These are phyloP conservation scores for Jacana jacana DNA, from an alignment of 2,113 vertebrate genomes.

Conservation along the genomic window DNA sequence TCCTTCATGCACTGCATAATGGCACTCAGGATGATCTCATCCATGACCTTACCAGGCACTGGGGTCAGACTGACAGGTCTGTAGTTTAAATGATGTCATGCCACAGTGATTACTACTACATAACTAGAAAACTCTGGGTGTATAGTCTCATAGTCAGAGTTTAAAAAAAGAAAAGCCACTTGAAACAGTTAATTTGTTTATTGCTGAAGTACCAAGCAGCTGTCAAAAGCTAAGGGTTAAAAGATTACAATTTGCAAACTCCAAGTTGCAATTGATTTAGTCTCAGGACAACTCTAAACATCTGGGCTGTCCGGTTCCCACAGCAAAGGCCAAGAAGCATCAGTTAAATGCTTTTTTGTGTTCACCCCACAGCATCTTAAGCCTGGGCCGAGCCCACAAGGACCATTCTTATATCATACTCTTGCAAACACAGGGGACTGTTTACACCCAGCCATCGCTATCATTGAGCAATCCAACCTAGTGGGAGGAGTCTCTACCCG, in stretches of 20 bases:
- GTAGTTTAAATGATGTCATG: not conserved
- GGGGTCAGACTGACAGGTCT: no score
- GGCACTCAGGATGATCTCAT: no score
- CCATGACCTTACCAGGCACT: no score
- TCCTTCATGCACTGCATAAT: no score
- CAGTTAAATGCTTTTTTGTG: not conserved
- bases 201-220: not conserved
- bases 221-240: not conserved
- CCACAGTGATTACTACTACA: not conserved
- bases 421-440: not conserved
- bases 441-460: accelerated
- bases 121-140: not conserved
- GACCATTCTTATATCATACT: not conserved
- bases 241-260: not conserved
- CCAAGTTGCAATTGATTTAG: not conserved
- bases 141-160: not conserved
- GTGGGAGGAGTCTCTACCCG: not conserved
- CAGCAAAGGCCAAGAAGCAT: not conserved
- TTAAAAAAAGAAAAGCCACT: not conserved
- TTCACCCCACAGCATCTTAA: not conserved
- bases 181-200: not conserved
- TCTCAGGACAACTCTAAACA: not conserved
- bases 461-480: not conserved
- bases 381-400: not conserved
- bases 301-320: not conserved